Evolutionary conservation across 1,140 invertebrate species (phyloP).

Genomic region (Pristionchus pacificus): DNA sequence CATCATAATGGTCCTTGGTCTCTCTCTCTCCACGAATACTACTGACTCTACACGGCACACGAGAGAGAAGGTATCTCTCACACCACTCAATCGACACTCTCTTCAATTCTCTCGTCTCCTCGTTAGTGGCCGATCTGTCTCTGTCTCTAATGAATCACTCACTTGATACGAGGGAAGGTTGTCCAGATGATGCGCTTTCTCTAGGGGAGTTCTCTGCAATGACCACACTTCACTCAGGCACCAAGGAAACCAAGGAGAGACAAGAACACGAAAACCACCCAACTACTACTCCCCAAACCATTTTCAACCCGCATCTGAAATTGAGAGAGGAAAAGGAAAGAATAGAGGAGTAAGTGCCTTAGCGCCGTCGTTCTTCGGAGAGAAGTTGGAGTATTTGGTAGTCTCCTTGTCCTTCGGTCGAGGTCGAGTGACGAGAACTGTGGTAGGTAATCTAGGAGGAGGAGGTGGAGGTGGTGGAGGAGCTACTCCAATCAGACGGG

Average conservation of each 20-base stretch:
- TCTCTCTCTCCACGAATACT: background rate
- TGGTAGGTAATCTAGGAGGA: constrained; percentile 15
- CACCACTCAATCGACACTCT: no score
- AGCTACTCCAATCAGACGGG: constrained; percentile 28
- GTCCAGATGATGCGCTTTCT: constrained; percentile 55
- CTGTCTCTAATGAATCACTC: no score
- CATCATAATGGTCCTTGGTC: background rate
- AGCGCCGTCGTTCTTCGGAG: background rate
- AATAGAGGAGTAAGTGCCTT: background rate
- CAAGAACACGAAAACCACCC: no score
- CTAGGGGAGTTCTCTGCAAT: constrained; percentile 55
- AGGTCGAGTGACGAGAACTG: constrained; percentile 16
- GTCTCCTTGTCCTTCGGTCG: background rate
- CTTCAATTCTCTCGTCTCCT: no score
- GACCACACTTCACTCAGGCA: constrained; percentile 15
- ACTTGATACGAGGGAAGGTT: constrained; percentile 57
- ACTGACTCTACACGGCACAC: background rate
- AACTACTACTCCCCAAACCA: background rate
- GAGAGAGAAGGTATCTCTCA: no score
- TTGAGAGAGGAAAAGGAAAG: background rate
- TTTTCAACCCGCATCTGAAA: background rate
- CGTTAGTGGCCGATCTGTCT: no score
- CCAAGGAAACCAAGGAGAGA: no score
- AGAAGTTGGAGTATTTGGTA: background rate
- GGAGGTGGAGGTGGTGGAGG: constrained; percentile 28